These are phyloP conservation scores for Trichogramma evanescens DNA, from an alignment of 2,888 invertebrate genomes.

Conservation along the genomic window DNA sequence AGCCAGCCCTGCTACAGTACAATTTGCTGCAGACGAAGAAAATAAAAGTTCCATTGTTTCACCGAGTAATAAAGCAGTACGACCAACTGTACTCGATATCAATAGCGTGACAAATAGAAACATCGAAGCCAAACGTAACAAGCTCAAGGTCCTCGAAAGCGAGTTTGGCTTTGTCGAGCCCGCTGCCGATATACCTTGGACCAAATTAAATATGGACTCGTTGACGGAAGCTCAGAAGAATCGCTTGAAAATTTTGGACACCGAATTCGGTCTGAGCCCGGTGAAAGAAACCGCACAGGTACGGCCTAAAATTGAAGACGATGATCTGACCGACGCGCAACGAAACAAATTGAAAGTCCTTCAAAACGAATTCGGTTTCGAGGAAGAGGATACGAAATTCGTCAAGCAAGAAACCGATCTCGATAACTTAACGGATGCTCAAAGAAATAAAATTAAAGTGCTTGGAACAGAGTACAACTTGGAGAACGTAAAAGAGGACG, in stretches of 20 bases:
- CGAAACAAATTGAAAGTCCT: constrained; percentile 57
- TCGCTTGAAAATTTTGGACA: constrained; percentile 34
- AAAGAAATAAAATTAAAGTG: constrained; percentile 57
- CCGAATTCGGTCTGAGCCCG: neutral
- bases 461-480: neutral
- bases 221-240: constrained; percentile 29
- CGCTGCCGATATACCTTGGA: no score
- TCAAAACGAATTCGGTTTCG: constrained; percentile 54
- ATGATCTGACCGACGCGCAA: constrained; percentile 56
- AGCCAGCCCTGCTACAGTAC: constrained; percentile 4
- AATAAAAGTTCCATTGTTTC: constrained; percentile 22
- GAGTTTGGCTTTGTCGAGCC: no score
- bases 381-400: constrained; percentile 3
- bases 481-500: neutral
- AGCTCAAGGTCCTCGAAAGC: no score
- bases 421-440: constrained; percentile 54
- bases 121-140: neutral
- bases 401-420: constrained; percentile 15
- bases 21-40: neutral
- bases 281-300: neutral
- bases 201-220: neutral
- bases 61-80: constrained; percentile 17
- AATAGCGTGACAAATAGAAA: neutral
- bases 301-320: constrained; percentile 24
- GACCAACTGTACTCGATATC: constrained; percentile 29